Conservation (phyloP, 2,888 invertebrate species). For the Aproaerema taeniolella region DNA sequence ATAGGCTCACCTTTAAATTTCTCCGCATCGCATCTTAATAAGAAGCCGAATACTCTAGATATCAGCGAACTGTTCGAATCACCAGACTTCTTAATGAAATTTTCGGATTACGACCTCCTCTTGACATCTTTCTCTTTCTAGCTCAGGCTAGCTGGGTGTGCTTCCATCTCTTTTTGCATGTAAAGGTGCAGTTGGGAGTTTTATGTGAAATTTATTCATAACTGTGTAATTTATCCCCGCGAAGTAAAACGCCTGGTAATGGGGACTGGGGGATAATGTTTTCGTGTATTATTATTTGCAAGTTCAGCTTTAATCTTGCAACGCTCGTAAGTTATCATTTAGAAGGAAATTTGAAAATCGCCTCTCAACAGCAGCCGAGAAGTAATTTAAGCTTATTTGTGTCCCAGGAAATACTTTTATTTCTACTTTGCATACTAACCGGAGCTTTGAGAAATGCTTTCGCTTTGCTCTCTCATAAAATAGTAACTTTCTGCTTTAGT, state of each 20-base stretch:
- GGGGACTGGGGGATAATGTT: conserved; percentile 54
- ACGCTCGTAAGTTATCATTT: conserved; percentile 53
- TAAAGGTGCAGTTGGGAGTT: conserved; percentile 73
- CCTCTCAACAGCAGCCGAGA: not conserved
- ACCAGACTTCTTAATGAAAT: conserved; percentile 74
- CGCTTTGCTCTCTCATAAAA: too few species aligned
- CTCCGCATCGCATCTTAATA: conserved; percentile 58
- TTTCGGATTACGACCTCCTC: conserved; percentile 70
- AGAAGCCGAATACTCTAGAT: conserved; percentile 67
- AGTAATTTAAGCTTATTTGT: not conserved
- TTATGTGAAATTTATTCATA: conserved; percentile 79
- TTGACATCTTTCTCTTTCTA: conserved; percentile 35
- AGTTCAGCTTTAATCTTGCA: conserved; percentile 59
- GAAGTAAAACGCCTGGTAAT: conserved; percentile 69
- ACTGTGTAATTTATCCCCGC: conserved; percentile 75
- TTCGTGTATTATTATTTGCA: conserved; percentile 61
- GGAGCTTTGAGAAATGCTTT: too few species aligned
- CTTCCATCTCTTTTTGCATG: conserved; percentile 50
- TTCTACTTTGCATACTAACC: too few species aligned
- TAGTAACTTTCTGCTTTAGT: too few species aligned
- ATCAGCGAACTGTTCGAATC: conserved; percentile 67
- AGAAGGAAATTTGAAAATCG: conserved; percentile 33
- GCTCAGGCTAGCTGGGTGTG: conserved; percentile 26
- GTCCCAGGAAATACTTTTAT: not conserved
- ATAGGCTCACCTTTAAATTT: too few species aligned